These are phyloP conservation scores for Drosophila cracens DNA, from an alignment of 2,888 invertebrate genomes.

Conservation along the genomic window DNA sequence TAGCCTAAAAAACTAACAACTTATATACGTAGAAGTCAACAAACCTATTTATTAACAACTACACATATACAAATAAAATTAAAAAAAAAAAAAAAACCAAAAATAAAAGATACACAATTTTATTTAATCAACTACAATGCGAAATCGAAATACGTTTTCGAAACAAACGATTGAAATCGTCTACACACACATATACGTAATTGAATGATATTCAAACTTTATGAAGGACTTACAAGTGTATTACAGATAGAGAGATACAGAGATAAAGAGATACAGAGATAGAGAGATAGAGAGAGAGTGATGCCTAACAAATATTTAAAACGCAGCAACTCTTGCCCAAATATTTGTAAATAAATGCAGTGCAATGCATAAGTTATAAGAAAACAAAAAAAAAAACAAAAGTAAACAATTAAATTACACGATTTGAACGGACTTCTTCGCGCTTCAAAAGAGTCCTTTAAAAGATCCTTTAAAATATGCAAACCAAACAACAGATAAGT, in stretches of 20 bases:
- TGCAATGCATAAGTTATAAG: constrained; percentile 48
- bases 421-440: constrained; percentile 24
- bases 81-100: constrained; percentile 20
- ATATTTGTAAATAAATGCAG: constrained; percentile 55
- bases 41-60: constrained; percentile 65
- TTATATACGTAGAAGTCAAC: constrained; percentile 65
- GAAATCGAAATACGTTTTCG: constrained; percentile 12
- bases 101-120: constrained; percentile 37
- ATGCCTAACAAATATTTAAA: constrained; percentile 22
- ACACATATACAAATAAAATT: constrained; percentile 40
- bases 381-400: constrained; percentile 24
- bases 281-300: constrained; percentile 1
- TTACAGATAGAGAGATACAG: constrained; percentile 10
- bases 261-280: neutral
- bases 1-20: constrained; percentile 55
- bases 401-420: constrained; percentile 24
- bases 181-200: constrained; percentile 72
- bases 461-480: constrained; percentile 13
- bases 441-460: constrained; percentile 23
- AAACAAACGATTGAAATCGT: constrained; percentile 41
- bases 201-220: constrained; percentile 76
- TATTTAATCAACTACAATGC: constrained; percentile 46
- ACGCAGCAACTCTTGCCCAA: constrained; percentile 26
- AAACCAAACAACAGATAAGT: constrained; percentile 23
- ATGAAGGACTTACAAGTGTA: constrained; percentile 47